Evolutionary conservation across 2,888 invertebrate genomes (phyloP), one percentile per base, ranked within the genome.

Genomic region (Pollenia labialis): DNA sequence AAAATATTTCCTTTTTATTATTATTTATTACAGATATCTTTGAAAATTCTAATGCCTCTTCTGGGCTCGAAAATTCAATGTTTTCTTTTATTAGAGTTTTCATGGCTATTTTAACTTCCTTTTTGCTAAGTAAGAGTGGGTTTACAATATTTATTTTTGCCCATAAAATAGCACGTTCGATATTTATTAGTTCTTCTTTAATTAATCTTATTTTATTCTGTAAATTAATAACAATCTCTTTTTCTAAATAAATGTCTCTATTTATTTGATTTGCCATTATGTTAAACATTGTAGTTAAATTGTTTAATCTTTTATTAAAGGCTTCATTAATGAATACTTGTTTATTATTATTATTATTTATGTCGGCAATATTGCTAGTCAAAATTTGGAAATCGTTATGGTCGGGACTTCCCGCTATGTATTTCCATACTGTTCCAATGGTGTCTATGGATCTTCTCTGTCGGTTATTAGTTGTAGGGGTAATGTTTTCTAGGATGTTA

Each of bases 61-160:
- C 62, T 50, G 75, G 60, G 48, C 75, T 76, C 16, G 23, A 64
- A 77, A 79, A 32, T 23, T 40, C 18, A 18, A 77, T 68, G 2
- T 54, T 42, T 54, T 77, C 66, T 2, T 77, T 23, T 23, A n/a
- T 23, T 58, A 79, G n/a, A n/a, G 18, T 68, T 48, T 79, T 58
- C 68, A 79, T 79, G 4, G 23, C 56, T 16, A 66, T 77, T 44
- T 54, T 4, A 52, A 50, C 42, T 77, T 77, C 66, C 18, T 77
- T 54, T 54, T 66, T 77, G 14, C 9, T 77, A 18, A 77, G 66
- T 56, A 66, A 66, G 9, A 77, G 23, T 66, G 77, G 52, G 18
- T 77, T 66, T 66, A 68, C 77, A 52, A 77, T 77, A 42, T 66
- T 66, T 54, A 66, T 0, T 54, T 14, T 66, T 54, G 77, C 66